Evolutionary conservation across 1,140 invertebrate genomes (phyloP).

Genomic region (Globodera rostochiensis): DNA sequence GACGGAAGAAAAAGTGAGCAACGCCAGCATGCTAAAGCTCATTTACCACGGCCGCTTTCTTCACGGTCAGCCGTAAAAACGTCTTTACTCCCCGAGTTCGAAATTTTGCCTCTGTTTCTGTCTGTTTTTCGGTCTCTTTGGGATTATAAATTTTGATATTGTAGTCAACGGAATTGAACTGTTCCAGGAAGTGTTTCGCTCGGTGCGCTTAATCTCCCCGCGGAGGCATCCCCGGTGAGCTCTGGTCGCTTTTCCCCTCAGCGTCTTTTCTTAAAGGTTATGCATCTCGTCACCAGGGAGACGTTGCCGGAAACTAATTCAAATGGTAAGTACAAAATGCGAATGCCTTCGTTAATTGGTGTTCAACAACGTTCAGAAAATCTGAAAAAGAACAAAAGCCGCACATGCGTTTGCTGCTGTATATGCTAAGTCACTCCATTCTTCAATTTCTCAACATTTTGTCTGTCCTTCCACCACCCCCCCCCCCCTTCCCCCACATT

Average conservation of each 20-base stretch:
- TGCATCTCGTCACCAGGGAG: slow-evolving; percentile 98
- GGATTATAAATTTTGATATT: too few species aligned
- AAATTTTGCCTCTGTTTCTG: too few species aligned
- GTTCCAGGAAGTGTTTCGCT: slow-evolving; percentile 82
- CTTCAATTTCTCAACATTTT: background rate
- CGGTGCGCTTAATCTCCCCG: slow-evolving; percentile 84
- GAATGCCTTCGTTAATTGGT: background rate
- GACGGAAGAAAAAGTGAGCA: slow-evolving; percentile 88
- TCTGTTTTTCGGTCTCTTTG: background rate
- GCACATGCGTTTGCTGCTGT: slow-evolving; percentile 39
- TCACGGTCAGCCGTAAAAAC: slow-evolving; percentile 71
- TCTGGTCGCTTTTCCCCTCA: background rate
- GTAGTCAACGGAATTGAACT: background rate
- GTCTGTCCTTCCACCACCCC: background rate
- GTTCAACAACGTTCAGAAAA: slow-evolving; percentile 31
- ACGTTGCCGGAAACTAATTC: slow-evolving; percentile 98
- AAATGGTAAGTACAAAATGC: slow-evolving; percentile 75
- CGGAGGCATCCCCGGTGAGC: slow-evolving; percentile 84
- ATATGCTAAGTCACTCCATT: slow-evolving; percentile 30
- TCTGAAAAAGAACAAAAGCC: slow-evolving; percentile 43
- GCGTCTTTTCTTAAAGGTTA: slow-evolving; percentile 73
- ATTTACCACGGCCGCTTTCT: slow-evolving; percentile 99
- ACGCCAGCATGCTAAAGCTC: slow-evolving; percentile 92
- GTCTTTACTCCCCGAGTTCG: too few species aligned
- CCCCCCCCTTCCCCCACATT: background rate